phyloP scores from a whole-genome alignment of 2,888 invertebrate species.

The Lagria hirta region DNA sequence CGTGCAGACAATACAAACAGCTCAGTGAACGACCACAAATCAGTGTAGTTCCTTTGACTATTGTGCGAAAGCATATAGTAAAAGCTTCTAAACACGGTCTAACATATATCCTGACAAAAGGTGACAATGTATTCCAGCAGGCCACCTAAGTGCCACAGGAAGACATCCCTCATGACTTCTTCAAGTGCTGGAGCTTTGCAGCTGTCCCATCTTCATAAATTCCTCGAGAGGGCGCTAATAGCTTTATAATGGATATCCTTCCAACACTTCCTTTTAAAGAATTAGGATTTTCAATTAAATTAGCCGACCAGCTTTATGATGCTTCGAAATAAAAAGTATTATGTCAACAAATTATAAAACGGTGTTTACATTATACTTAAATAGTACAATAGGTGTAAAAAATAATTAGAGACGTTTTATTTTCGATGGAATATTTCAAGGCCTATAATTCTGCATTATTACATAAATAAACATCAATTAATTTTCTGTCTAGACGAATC shows the following conservation, averaged over 20 bases:
- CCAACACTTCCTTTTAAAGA: slow-evolving; percentile 28
- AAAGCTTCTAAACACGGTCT: slow-evolving; percentile 25
- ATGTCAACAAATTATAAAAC: no score
- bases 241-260: slow-evolving; percentile 36
- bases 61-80: slow-evolving; percentile 22
- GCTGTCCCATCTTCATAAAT: slow-evolving; percentile 30
- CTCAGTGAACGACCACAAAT: slow-evolving; percentile 25
- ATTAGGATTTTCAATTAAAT: slow-evolving; percentile 27
- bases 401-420: no score
- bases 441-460: no score
- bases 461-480: no score
- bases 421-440: no score
- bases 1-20: slow-evolving; percentile 20
- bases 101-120: slow-evolving; percentile 26
- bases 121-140: slow-evolving; percentile 27
- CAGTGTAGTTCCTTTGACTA: slow-evolving; percentile 27
- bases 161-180: slow-evolving; percentile 30
- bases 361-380: no score
- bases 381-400: no score
- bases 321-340: no score
- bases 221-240: slow-evolving; percentile 38
- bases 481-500: no score
- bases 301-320: no score
- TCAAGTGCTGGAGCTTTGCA: slow-evolving; percentile 25
- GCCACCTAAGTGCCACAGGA: slow-evolving; percentile 31